Evolutionary conservation across 2,797 vertebrate species (phyloP).

Genomic region (Adelosebastes latens): DNA sequence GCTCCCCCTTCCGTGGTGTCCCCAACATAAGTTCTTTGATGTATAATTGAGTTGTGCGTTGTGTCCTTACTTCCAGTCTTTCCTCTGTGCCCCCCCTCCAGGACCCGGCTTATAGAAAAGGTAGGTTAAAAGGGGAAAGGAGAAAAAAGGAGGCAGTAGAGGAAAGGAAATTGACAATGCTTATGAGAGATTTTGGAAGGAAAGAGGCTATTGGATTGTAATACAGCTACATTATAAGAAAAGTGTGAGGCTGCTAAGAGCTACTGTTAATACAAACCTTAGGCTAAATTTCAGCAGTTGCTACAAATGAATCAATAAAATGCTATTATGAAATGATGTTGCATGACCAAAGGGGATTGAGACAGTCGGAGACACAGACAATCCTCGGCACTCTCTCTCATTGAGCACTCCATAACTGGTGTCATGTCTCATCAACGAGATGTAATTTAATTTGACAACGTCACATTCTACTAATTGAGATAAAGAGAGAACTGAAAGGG

Average conservation of each 20-base stretch:
- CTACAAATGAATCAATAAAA: constrained; percentile 46
- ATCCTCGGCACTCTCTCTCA: constrained; percentile 14
- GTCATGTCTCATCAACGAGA: constrained; percentile 58
- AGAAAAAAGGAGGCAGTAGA: background rate
- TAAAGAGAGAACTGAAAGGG: constrained; percentile 26
- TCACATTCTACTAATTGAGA: constrained; percentile 55
- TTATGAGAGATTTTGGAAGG: constrained; percentile 9
- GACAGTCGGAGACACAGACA: constrained; percentile 15
- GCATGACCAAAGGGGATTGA: constrained; percentile 23
- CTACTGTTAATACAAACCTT: constrained; percentile 27
- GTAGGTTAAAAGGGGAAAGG: constrained; percentile 30
- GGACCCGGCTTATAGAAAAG: constrained; percentile 38
- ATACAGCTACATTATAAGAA: constrained; percentile 5
- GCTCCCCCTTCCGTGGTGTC: constrained; percentile 20
- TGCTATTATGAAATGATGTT: constrained; percentile 15
- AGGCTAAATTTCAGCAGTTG: background rate
- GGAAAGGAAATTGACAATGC: constrained; percentile 4
- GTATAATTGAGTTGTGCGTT: constrained; percentile 75
- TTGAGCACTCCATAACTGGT: constrained; percentile 32
- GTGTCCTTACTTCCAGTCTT: constrained; percentile 13
- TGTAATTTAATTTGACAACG: constrained; percentile 62
- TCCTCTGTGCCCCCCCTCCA: background rate
- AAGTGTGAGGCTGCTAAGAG: constrained; percentile 6
- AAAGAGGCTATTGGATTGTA: constrained; percentile 11
- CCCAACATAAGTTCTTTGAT: constrained; percentile 72